phyloP scores from a whole-genome alignment of 2,797 vertebrate genomes.

The Pangasius macronema region DNA sequence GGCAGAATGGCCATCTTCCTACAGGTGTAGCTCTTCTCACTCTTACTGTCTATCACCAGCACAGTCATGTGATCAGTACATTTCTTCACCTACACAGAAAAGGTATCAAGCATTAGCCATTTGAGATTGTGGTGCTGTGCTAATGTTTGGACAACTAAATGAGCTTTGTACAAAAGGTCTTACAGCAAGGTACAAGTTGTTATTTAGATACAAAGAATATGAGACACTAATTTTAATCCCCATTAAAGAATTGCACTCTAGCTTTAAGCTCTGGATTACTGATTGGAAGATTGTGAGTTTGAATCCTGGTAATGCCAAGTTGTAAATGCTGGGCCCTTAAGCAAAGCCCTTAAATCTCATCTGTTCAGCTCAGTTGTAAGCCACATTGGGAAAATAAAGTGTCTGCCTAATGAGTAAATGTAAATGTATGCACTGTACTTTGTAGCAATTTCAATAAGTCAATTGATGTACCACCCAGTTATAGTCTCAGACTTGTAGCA shows the following conservation, averaged over 20 bases:
- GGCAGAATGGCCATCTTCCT: conserved; percentile 78
- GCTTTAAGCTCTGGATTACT: not conserved
- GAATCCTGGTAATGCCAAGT: not conserved
- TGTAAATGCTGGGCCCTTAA: not conserved
- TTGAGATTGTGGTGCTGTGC: not conserved
- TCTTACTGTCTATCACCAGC: conserved; percentile 80
- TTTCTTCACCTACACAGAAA: conserved; percentile 78
- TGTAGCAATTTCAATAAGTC: not conserved
- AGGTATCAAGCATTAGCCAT: not conserved
- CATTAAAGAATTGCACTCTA: not conserved
- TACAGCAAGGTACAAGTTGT: not conserved
- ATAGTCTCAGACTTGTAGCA: not conserved
- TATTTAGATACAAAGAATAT: not conserved
- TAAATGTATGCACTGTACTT: not conserved
- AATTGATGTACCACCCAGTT: not conserved
- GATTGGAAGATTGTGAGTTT: not conserved
- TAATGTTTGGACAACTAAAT: not conserved
- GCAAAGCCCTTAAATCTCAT: not conserved
- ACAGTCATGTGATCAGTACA: conserved; percentile 77
- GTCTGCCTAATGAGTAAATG: not conserved
- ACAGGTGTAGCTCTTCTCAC: conserved; percentile 75
- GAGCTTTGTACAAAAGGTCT: not conserved
- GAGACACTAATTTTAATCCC: too few species aligned
- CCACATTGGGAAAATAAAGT: too few species aligned
- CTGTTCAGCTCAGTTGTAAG: not conserved